These are phyloP conservation scores for Andrena chrysosceles DNA, from an alignment of 2,888 invertebrate genomes.

Conservation along the genomic window DNA sequence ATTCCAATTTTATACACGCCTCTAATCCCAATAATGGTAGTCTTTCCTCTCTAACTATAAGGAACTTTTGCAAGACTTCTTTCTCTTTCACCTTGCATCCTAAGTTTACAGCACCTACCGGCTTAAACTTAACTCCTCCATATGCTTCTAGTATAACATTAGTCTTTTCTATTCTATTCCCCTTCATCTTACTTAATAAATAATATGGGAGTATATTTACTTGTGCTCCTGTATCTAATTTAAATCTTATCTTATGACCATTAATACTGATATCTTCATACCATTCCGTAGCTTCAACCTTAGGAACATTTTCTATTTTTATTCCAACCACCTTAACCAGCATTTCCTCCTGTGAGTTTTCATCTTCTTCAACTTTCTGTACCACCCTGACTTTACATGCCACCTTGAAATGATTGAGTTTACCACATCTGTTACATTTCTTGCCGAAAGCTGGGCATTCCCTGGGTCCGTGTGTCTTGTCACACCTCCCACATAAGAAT, in stretches of 20 bases:
- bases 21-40: background rate
- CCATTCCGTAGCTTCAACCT: background rate
- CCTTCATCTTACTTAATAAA: background rate
- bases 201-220: background rate
- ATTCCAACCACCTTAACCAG: background rate
- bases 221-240: background rate
- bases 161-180: background rate
- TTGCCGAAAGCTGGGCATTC: slow-evolving; percentile 12
- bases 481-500: no score
- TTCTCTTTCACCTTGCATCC: background rate
- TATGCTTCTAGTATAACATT: background rate
- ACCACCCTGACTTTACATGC: background rate
- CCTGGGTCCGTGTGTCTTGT: background rate
- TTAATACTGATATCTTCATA: background rate
- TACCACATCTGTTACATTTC: slow-evolving; percentile 15
- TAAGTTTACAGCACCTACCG: background rate
- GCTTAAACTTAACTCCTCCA: background rate
- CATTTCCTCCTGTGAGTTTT: background rate
- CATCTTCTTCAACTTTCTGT: background rate
- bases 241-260: background rate
- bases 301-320: background rate
- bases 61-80: background rate
- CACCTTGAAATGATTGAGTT: background rate
- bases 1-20: background rate
- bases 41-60: background rate